phyloP scores from a whole-genome alignment of 2,113 vertebrate genomes.

The Neolamprologus modestus region DNA sequence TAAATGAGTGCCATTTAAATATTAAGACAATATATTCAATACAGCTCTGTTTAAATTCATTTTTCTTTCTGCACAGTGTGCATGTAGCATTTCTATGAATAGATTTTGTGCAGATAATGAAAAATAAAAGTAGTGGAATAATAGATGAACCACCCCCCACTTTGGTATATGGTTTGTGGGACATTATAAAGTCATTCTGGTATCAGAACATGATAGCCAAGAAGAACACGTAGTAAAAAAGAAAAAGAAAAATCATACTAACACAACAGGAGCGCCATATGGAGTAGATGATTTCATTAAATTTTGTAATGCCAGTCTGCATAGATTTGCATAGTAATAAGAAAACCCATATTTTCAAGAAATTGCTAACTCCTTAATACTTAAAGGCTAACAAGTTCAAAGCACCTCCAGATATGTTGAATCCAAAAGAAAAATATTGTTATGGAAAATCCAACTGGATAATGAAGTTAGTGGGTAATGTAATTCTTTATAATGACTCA shows the following conservation, averaged over 20 bases:
- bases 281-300: not conserved
- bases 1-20: not conserved
- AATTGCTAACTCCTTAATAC: not conserved
- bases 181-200: not conserved
- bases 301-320: not conserved
- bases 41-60: rapidly evolving
- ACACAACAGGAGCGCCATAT: not conserved
- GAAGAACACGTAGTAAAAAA: not conserved
- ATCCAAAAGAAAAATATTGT: not conserved
- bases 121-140: not conserved
- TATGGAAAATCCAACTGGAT: not conserved
- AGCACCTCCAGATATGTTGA: not conserved
- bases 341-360: not conserved
- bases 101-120: not conserved
- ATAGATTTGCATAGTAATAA: not conserved
- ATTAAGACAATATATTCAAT: not conserved
- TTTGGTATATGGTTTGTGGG: not conserved
- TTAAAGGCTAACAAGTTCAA: not conserved
- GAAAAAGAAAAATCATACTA: not conserved
- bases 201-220: not conserved
- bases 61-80: not conserved
- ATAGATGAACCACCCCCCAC: not conserved
- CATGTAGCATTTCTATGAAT: not conserved
- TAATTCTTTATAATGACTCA: not conserved
- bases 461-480: not conserved